Conservation (phyloP, 2,888 invertebrate species). For the Platypus cylindrus region DNA sequence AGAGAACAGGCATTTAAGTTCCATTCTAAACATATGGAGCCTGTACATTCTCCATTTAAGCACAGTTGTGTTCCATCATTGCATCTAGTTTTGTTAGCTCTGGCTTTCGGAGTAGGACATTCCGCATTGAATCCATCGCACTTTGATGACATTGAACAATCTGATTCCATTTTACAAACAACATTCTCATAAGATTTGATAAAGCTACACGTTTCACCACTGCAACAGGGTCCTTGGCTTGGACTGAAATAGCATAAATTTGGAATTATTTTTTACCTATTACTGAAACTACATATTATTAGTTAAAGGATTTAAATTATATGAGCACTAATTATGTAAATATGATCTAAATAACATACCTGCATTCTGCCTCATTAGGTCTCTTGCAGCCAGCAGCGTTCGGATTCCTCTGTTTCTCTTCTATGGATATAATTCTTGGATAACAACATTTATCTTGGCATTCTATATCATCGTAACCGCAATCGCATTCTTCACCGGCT, state of each 20-base stretch:
- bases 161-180: constrained; percentile 72
- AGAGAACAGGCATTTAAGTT: constrained; percentile 92
- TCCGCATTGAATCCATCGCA: constrained; percentile 78
- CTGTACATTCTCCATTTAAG: constrained; percentile 82
- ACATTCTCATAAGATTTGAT: constrained; percentile 49
- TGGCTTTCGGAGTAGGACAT: constrained; percentile 74
- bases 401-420: constrained; percentile 53
- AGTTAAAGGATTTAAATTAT: no score
- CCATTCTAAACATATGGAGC: constrained; percentile 91
- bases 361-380: constrained; percentile 66
- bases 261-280: no score
- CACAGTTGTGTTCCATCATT: constrained; percentile 86
- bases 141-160: constrained; percentile 78
- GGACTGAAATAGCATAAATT: constrained; percentile 56
- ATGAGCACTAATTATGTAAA: no score
- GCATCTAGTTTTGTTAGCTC: constrained; percentile 85
- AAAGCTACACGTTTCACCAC: constrained; percentile 64
- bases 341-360: no score
- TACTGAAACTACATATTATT: no score
- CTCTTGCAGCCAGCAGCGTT: constrained; percentile 72
- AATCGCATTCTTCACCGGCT: constrained; percentile 95
- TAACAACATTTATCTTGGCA: constrained; percentile 85
- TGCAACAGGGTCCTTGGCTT: constrained; percentile 95
- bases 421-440: constrained; percentile 62
- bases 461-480: constrained; percentile 84